Evolutionary conservation across 1,140 invertebrate species (phyloP).

Genomic region (Scaptomyza pallida): DNA sequence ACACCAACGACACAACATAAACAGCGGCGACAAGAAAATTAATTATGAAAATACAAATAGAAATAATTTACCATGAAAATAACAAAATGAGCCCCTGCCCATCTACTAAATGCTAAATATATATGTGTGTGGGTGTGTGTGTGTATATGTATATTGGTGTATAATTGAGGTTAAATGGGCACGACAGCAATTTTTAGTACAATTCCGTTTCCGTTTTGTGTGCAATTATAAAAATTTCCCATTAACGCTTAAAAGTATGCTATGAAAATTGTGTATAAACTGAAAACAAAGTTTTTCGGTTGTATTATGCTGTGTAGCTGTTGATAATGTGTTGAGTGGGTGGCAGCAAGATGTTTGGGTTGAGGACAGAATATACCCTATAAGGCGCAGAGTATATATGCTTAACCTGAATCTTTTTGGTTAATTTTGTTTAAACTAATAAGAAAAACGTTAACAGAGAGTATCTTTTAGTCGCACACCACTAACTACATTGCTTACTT

Average conservation of each 20-base stretch:
- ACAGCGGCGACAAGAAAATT: slow-evolving; percentile 51
- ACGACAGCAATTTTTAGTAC: slow-evolving; percentile 31
- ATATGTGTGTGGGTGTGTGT: slow-evolving; percentile 3
- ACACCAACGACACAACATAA: slow-evolving; percentile 9
- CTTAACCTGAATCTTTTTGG: no score
- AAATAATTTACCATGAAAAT: slow-evolving; percentile 64
- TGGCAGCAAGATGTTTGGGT: no score
- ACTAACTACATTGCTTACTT: not conserved
- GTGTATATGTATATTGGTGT: not conserved
- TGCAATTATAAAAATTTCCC: slow-evolving; percentile 26
- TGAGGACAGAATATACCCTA: no score
- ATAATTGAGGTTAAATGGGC: slow-evolving; percentile 39
- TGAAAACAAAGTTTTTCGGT: not conserved
- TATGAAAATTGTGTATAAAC: not conserved
- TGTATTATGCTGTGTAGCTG: no score
- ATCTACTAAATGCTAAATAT: not conserved
- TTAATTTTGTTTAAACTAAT: no score
- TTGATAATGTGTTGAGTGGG: not conserved
- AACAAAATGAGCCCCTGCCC: slow-evolving; percentile 32
- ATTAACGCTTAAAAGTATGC: slow-evolving; percentile 23
- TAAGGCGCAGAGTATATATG: no score
- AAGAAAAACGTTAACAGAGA: not conserved
- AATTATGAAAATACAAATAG: slow-evolving; percentile 72
- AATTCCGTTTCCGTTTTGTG: slow-evolving; percentile 15
- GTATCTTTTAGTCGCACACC: not conserved